Conservation (phyloP, 2,113 vertebrate genomes). For the Xiphophorus couchianus region DNA sequence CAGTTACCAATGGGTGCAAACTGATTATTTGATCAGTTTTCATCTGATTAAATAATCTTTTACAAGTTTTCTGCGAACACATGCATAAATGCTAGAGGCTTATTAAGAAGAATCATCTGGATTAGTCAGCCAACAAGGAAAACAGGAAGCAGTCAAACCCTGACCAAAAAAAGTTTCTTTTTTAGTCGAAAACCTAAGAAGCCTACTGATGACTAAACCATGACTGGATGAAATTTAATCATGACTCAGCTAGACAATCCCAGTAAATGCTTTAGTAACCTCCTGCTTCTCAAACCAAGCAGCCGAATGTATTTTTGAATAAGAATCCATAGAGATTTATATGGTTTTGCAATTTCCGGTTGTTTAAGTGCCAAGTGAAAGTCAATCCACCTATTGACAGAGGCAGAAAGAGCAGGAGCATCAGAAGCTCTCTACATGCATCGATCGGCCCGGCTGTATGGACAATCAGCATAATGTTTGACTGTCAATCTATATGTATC, state of each 20-base stretch:
- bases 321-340: neutral
- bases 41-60: neutral
- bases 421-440: constrained; percentile 36
- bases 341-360: neutral
- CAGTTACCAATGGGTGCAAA: too few species aligned
- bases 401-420: constrained; percentile 16
- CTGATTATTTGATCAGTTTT: too few species aligned
- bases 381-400: constrained; percentile 61
- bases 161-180: neutral
- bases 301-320: neutral
- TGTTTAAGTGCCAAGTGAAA: constrained; percentile 56
- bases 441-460: constrained; percentile 32
- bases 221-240: neutral
- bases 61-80: neutral
- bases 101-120: constrained; percentile 30
- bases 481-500: constrained; percentile 66
- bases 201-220: neutral
- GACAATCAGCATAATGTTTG: constrained; percentile 71
- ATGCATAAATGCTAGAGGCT: neutral
- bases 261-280: neutral
- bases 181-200: too few species aligned
- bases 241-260: neutral
- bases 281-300: too few species aligned
- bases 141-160: constrained; percentile 8
- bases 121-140: constrained; percentile 26